phyloP scores from a whole-genome alignment of 2,797 vertebrate genomes.

The Pantherophis vulpinus region DNA sequence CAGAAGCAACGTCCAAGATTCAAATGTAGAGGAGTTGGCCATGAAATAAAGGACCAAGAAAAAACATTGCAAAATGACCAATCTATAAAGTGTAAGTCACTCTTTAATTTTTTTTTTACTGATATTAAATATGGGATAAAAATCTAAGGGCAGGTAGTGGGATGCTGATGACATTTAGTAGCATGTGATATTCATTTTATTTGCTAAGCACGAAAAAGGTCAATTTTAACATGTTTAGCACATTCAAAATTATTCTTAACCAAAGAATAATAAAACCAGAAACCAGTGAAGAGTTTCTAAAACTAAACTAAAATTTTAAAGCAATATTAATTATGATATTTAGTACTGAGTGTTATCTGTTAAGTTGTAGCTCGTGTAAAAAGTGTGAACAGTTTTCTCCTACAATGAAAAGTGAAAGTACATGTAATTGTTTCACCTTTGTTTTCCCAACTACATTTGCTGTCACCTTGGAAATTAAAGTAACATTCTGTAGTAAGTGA shows the following conservation, averaged over 20 bases:
- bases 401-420: constrained; percentile 61
- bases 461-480: constrained; percentile 63
- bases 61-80: not conserved
- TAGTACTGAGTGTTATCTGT: constrained; percentile 56
- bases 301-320: constrained; percentile 58
- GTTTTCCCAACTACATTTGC: constrained; percentile 48
- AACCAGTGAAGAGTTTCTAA: constrained; percentile 63
- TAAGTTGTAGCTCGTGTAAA: constrained; percentile 61
- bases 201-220: not conserved
- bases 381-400: constrained; percentile 48
- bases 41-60: not conserved
- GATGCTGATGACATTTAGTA: not conserved
- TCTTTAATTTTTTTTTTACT: not conserved
- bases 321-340: constrained; percentile 56
- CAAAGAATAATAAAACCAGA: constrained; percentile 43
- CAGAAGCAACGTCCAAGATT: not conserved
- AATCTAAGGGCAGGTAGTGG: not conserved
- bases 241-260: not conserved
- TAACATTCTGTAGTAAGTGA: constrained; percentile 53
- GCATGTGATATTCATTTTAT: not conserved
- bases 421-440: constrained; percentile 31
- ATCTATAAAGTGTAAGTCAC: not conserved
- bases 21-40: not conserved
- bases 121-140: not conserved
- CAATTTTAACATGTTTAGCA: not conserved